phyloP scores from a whole-genome alignment of 2,888 invertebrate genomes.

The Crocallis elinguaria region DNA sequence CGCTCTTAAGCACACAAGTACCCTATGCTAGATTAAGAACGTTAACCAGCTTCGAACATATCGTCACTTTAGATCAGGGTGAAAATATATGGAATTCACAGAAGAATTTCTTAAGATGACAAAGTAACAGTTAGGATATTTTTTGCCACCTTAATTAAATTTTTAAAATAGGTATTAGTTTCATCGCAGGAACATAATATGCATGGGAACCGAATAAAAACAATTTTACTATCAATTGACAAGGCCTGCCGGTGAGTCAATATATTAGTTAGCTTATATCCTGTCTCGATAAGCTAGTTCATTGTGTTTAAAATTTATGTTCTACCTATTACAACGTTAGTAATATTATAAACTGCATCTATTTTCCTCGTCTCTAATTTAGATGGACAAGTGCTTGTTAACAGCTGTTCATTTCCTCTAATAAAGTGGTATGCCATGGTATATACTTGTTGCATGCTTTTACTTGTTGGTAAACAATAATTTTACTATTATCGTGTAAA shows the following conservation, averaged over 20 bases:
- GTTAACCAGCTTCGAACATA: no score
- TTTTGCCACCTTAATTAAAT: no score
- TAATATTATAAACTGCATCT: background rate
- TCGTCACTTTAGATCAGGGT: no score
- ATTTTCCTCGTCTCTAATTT: conserved; percentile 3
- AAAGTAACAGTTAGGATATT: no score
- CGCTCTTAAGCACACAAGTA: no score
- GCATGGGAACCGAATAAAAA: background rate
- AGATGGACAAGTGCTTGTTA: conserved; percentile 13
- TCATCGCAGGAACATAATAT: background rate
- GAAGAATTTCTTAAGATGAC: no score
- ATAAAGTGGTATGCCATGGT: conserved; percentile 31
- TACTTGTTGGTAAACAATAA: conserved; percentile 51
- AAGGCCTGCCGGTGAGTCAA: background rate
- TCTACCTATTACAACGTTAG: background rate
- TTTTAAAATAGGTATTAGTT: no score
- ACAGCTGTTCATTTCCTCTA: conserved; percentile 37
- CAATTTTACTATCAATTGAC: background rate
- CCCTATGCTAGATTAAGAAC: no score
- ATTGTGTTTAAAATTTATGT: background rate
- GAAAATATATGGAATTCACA: no score
- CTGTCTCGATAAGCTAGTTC: background rate
- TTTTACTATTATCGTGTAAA: conserved; percentile 63
- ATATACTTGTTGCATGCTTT: conserved; percentile 35
- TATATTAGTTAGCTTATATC: background rate